A percentile compares a stretch with the other conserved stretches of the same genome.
These are phyloP conservation scores for Tachina grossa DNA, from an alignment of 2,888 invertebrate species.

Conservation along the genomic window DNA sequence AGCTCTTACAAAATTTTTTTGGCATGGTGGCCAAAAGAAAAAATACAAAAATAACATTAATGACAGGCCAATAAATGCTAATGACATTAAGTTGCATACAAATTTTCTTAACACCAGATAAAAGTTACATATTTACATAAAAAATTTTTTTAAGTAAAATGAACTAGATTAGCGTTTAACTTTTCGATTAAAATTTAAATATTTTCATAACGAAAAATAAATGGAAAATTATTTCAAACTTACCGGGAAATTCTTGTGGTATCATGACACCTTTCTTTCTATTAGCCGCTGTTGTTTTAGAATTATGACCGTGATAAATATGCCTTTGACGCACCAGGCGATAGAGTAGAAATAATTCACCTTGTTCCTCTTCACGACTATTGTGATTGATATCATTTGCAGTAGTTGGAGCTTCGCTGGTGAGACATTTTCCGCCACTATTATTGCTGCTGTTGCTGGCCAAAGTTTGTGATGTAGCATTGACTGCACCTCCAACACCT, in stretches of 20 bases:
- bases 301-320: conserved; percentile 82
- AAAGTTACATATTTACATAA: not conserved
- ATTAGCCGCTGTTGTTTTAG: conserved; percentile 80
- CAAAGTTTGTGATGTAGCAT: conserved; percentile 52
- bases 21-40: conserved; percentile 59
- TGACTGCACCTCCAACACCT: conserved; percentile 41
- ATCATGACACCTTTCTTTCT: conserved; percentile 82
- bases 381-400: conserved; percentile 52
- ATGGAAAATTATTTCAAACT: conserved; percentile 57
- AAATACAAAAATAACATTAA: conserved; percentile 72
- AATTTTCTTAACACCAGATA: conserved; percentile 57
- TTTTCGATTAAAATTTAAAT: too few species aligned
- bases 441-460: conserved; percentile 64
- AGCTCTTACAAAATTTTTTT: conserved; percentile 40
- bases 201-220: too few species aligned
- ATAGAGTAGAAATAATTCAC: conserved; percentile 81
- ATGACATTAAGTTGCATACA: conserved; percentile 73
- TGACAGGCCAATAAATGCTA: conserved; percentile 75
- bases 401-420: conserved; percentile 40
- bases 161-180: too few species aligned
- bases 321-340: conserved; percentile 81
- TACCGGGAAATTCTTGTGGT: conserved; percentile 83
- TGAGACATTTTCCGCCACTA: conserved; percentile 44
- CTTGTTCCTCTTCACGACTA: conserved; percentile 68
- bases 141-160: not conserved